Percentiles rank a stretch among this genome's conserved stretches.
phyloP scores from a whole-genome alignment of 2,888 invertebrate genomes.

The Polymixis lichenea region DNA sequence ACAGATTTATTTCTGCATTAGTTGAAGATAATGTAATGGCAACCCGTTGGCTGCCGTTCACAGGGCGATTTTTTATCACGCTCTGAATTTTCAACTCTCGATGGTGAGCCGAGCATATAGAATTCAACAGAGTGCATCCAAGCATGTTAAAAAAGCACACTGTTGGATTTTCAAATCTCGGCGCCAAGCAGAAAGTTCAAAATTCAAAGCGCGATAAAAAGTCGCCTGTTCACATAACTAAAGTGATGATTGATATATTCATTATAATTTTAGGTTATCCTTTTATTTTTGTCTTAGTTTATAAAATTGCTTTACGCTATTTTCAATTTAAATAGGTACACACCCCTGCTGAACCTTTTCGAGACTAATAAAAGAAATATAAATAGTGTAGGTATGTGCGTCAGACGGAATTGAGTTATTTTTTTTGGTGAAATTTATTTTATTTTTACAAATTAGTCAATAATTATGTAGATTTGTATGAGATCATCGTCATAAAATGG shows the following conservation, averaged over 20 bases:
- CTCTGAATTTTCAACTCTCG: too few species aligned
- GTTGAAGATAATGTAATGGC: background rate
- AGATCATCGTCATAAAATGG: constrained; percentile 2
- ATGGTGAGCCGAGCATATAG: too few species aligned
- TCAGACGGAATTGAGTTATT: background rate
- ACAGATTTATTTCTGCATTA: background rate
- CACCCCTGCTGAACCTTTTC: background rate
- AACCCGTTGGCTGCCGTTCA: too few species aligned
- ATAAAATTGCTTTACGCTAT: background rate
- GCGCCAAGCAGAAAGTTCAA: too few species aligned
- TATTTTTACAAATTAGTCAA: background rate
- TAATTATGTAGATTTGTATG: background rate
- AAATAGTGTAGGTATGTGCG: background rate
- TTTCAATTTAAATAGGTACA: background rate
- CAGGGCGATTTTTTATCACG: too few species aligned
- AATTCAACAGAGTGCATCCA: too few species aligned
- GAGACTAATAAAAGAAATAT: background rate
- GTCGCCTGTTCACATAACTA: too few species aligned
- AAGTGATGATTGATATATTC: too few species aligned
- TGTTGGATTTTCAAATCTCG: too few species aligned
- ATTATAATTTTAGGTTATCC: too few species aligned
- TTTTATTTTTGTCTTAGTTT: background rate
- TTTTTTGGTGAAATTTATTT: background rate
- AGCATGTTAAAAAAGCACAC: too few species aligned
- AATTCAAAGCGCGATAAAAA: too few species aligned